Conservation (phyloP, 2,888 invertebrate species). For the Tetragnatha montana region DNA sequence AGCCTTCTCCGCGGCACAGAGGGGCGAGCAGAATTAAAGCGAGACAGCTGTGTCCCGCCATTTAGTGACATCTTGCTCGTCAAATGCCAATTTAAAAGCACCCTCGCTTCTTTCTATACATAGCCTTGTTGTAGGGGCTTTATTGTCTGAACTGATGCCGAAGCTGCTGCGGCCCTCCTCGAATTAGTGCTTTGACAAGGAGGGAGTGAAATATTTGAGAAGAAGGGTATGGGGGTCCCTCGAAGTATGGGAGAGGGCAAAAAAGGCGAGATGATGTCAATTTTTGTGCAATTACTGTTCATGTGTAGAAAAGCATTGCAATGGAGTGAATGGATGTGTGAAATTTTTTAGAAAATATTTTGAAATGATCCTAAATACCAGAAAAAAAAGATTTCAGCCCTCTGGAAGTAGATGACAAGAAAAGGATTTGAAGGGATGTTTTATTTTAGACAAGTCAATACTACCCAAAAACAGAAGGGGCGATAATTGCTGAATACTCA, state of each 20-base stretch:
- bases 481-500: too few relatives aligned
- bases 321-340: too few relatives aligned
- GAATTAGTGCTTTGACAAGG: neutral
- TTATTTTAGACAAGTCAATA: too few relatives aligned
- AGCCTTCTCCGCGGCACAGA: neutral
- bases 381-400: too few relatives aligned
- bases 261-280: too few relatives aligned
- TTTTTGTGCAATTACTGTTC: too few relatives aligned
- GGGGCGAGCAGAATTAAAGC: conserved; percentile 37
- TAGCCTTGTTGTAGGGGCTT: neutral
- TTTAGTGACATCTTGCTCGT: conserved; percentile 63
- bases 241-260: neutral
- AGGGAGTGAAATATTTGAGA: neutral
- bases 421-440: too few relatives aligned
- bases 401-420: too few relatives aligned
- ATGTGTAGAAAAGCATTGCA: too few relatives aligned
- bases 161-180: neutral
- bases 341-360: too few relatives aligned
- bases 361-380: too few relatives aligned
- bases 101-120: conserved; percentile 32
- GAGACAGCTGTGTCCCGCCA: conserved; percentile 57
- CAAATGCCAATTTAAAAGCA: conserved; percentile 50
- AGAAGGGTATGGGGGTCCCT: neutral
- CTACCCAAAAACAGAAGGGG: too few relatives aligned
- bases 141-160: neutral